Evolutionary conservation across 2,113 vertebrate genomes (phyloP), one percentile per base, ranked within the genome.

Genomic region (Malaclemys terrapin): DNA sequence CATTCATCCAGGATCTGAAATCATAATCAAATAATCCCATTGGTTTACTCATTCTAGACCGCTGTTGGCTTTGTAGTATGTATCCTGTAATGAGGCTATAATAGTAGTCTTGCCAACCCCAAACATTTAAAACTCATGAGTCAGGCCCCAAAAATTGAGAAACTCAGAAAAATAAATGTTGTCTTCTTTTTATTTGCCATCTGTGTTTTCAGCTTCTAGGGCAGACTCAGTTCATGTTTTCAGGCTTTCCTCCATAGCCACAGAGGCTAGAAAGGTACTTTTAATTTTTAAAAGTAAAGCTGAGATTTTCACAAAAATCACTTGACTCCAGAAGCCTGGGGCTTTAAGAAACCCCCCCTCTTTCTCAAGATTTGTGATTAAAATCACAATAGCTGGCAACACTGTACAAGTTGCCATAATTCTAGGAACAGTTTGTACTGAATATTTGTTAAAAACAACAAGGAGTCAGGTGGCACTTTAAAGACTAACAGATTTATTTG

Each of bases 391-490:
- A 57, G 56, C 56, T 57, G 10, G 56, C 56, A 57, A 57, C 24
- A 57, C 24, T 25, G 56, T 56, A 50, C 50, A 50, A 14, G 54
- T 57, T 24, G 22, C 24, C 56, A 57, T 57, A 57, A 57, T 94
- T 49, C n/a, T 88, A 91, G 86, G 57, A 87, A 84, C 86, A 47
- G 2, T 38, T 75, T 89, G 38, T 50, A 8, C 1, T 85, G 6
- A 13, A 29, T 0, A 0, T 50, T 50, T 50, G 50, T 50, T 50
- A 50, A 14, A 50, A 50, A 14, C 50, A 50, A 50, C 50, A 50
- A 50, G 50, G 13, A 50, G 50, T 50, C 50, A 2, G 50, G 13
- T 50, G 50, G 50, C 50, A 50, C 50, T 13, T 50, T 50, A 50
- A 50, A 50, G 50, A 50, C 50, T 50, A 50, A 14, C 50, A 50